These are phyloP conservation scores for Lophius piscatorius DNA, from an alignment of 2,113 vertebrate species.

Conservation along the genomic window DNA sequence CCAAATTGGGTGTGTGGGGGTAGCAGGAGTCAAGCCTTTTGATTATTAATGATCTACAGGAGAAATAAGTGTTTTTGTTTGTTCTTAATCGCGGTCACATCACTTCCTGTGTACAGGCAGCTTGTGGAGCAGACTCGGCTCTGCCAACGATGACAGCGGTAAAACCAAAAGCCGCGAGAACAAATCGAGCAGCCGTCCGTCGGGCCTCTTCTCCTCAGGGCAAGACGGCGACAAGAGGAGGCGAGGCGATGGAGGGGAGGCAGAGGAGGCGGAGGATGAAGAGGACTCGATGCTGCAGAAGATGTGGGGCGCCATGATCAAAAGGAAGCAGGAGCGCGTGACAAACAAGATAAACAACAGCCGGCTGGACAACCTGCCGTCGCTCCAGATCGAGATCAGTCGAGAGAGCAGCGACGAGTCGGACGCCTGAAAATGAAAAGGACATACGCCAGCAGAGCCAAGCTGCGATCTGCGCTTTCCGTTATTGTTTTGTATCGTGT, in stretches of 20 bases:
- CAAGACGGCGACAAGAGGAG: slow-evolving; percentile 48
- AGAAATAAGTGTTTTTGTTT: neutral
- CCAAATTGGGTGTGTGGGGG: no score
- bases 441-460: neutral
- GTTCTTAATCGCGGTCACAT: neutral
- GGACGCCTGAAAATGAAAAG: slow-evolving; percentile 82
- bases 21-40: no score
- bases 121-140: slow-evolving; percentile 94
- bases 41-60: no score
- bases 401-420: slow-evolving; percentile 95
- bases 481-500: no score
- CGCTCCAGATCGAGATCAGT: slow-evolving; percentile 98
- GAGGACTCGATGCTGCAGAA: slow-evolving; percentile 92
- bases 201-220: slow-evolving; percentile 35
- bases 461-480: neutral
- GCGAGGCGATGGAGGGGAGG: slow-evolving; percentile 26
- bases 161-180: slow-evolving; percentile 57
- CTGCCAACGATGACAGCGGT: slow-evolving; percentile 77
- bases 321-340: slow-evolving; percentile 88
- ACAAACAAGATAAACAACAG: slow-evolving; percentile 91
- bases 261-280: slow-evolving; percentile 79
- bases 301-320: slow-evolving; percentile 96
- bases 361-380: slow-evolving; percentile 93
- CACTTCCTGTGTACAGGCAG: slow-evolving; percentile 73
- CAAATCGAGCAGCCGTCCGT: neutral